A percentile compares a stretch with the other conserved stretches of the same genome.
Evolutionary conservation across 2,113 vertebrate species (phyloP).

Genomic region (Pteronura brasiliensis): DNA sequence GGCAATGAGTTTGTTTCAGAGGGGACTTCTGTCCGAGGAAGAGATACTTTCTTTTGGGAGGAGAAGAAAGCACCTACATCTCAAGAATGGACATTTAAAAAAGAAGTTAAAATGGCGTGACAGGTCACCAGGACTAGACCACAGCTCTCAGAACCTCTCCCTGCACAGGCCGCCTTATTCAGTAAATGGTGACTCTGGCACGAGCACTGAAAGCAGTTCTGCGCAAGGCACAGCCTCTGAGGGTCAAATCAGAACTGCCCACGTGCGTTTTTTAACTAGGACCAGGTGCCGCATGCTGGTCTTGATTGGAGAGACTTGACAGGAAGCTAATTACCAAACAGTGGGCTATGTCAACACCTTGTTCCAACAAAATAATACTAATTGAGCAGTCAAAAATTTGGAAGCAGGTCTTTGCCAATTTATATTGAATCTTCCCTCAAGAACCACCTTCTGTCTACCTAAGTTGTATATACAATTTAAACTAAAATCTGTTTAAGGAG

Average conservation of each 20-base stretch:
- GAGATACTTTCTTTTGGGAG: not conserved
- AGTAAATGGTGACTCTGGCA: not conserved
- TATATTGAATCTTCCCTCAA: not conserved
- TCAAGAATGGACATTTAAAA: not conserved
- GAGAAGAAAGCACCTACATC: not conserved
- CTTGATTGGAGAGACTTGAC: slow-evolving; percentile 24
- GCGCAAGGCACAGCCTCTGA: not conserved
- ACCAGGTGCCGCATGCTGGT: not conserved
- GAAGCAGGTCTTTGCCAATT: slow-evolving; percentile 2
- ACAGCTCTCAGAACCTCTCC: not conserved
- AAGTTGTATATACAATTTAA: slow-evolving; percentile 21
- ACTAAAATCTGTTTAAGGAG: not conserved
- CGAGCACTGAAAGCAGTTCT: not conserved
- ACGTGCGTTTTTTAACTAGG: not conserved
- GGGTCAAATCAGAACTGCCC: not conserved
- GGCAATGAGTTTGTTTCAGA: not conserved
- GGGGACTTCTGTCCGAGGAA: not conserved
- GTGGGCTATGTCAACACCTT: not conserved
- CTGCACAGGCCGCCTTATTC: not conserved
- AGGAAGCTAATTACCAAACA: slow-evolving; percentile 32
- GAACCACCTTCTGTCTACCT: not conserved
- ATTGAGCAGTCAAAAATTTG: not conserved
- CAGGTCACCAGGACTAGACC: not conserved
- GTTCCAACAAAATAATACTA: not conserved
- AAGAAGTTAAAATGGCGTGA: not conserved